Base-by-base conservation (phyloP, 2,797 vertebrate species). In the Trachurus trachurus region DNA sequence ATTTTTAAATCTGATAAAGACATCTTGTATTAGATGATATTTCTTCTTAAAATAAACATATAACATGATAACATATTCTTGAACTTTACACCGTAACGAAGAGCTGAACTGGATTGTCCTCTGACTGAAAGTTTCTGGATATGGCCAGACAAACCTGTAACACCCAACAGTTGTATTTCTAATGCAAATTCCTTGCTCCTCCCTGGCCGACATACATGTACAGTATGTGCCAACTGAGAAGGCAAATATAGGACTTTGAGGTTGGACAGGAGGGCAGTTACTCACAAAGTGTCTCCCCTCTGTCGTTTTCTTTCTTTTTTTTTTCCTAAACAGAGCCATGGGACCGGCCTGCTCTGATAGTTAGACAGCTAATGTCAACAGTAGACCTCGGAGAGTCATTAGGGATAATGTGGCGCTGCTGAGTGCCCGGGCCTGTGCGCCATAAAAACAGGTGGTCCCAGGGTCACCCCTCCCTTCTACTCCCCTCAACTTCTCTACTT, bases 371-470 rank as follows among this genome's bases (percentile, higher is more conserved):
- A 85, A 89, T 85, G 89, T 92, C 91, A 91, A 90, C 86, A 87
- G 60, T 59, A 79, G 84, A 86, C 89, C 91, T 80, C 67, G 15
- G 84, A 90, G 83, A 86, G 82, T 87, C 87, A 90, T 93, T 90
- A 87, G 59, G 84, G 73, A 87, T 90, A 91, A 93, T 92, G 86
- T 87, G 87, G 80, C 59, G 10, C 83, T 86, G 81, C 72, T 74
- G 80, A 90, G 80, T 83, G 85, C 77, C 81, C 19, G 57, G 71
- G 67, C 66, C 77, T 69, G 80, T 53, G 65, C 69, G 82, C 77
- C 76, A 84, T 81, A 84, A 88, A 88, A 89, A 92, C 92, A 93
- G 92, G 92, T 93, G 92, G 90, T 92, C 84, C 84, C 85, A 87
- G 82, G 87, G 89, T 90, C 88, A 86, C 78, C 82, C 81, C 78